Percentiles rank a stretch among this genome's conserved stretches.
phyloP scores from a whole-genome alignment of 2,113 vertebrate genomes.

The Galeopterus variegatus region DNA sequence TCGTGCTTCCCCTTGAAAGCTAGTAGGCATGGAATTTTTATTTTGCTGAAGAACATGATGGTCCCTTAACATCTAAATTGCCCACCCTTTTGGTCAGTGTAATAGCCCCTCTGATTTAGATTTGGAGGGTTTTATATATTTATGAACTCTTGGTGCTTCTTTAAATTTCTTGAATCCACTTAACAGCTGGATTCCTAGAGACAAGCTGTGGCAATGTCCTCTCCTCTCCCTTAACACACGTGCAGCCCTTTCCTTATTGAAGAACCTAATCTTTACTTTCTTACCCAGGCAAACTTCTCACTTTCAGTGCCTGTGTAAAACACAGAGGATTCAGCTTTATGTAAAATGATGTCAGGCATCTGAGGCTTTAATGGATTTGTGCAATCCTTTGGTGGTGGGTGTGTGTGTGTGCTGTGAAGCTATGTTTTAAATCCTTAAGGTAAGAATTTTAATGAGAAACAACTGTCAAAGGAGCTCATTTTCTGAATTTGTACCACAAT shows the following conservation, averaged over 20 bases:
- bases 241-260: neutral
- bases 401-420: constrained; percentile 35
- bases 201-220: neutral
- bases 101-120: neutral
- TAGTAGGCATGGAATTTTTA: neutral
- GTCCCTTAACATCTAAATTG: neutral
- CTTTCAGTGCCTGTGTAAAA: constrained; percentile 8
- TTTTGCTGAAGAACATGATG: constrained; percentile 12
- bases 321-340: constrained; percentile 56
- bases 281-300: neutral
- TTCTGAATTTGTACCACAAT: constrained; percentile 67
- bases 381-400: neutral
- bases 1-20: neutral
- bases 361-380: constrained; percentile 55
- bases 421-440: constrained; percentile 75
- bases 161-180: constrained; percentile 46
- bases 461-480: constrained; percentile 74
- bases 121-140: neutral
- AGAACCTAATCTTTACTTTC: constrained; percentile 7
- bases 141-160: neutral
- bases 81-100: neutral
- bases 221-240: neutral
- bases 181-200: neutral
- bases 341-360: constrained; percentile 64
- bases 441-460: constrained; percentile 83